Conservation (phyloP, 1,140 invertebrate species). For the Halesus radiatus region DNA sequence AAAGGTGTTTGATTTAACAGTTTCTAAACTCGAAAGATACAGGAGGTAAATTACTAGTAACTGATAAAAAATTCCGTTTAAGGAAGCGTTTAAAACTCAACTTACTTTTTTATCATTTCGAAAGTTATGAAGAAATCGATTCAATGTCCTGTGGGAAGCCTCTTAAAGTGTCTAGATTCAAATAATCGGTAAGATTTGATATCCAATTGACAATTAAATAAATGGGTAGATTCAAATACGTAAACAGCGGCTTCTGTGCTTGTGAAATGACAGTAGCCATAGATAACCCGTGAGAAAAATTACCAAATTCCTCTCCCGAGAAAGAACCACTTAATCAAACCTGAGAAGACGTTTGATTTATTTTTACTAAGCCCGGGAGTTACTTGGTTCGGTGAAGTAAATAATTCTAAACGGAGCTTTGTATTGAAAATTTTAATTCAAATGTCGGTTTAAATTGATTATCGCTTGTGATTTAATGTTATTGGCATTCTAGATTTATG, state of each 20-base stretch:
- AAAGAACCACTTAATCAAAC: slow-evolving; percentile 16
- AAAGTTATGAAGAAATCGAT: no score
- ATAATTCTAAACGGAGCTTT: no score
- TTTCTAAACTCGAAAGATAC: no score
- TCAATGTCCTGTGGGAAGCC: not conserved
- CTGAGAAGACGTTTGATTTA: slow-evolving; percentile 11
- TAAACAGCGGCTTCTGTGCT: slow-evolving; percentile 23
- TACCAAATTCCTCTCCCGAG: not conserved
- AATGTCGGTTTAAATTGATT: no score
- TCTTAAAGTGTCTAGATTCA: not conserved
- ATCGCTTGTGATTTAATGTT: no score
- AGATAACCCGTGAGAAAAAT: slow-evolving; percentile 25
- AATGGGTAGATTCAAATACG: not conserved
- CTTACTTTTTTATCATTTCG: no score
- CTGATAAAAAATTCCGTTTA: no score
- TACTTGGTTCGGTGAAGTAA: not conserved
- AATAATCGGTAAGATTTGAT: not conserved
- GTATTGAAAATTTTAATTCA: no score
- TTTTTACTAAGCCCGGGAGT: slow-evolving; percentile 13
- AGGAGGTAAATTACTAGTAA: no score
- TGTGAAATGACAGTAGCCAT: slow-evolving; percentile 25
- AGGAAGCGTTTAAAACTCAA: no score
- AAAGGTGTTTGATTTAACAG: no score
- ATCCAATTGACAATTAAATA: not conserved
- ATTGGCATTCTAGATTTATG: no score